Conservation (phyloP, 2,113 vertebrate species). For the Leptodactylus fuscus region DNA sequence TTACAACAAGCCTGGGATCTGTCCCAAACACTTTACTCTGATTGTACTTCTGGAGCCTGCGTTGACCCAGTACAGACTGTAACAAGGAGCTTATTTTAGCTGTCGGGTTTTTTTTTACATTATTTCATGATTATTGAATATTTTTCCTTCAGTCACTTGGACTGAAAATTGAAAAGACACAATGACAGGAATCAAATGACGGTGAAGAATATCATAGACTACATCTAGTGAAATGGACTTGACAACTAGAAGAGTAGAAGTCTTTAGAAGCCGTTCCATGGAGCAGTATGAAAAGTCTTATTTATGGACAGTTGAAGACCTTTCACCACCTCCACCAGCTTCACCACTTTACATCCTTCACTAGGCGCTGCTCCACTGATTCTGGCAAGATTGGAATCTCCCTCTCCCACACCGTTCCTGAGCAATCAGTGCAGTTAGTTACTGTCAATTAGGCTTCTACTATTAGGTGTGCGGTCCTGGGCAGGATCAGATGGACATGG, state of each 20-base stretch:
- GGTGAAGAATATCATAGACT: neutral
- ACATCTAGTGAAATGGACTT: neutral
- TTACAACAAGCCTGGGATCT: slow-evolving; percentile 44
- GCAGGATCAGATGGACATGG: too few relatives aligned
- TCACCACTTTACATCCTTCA: too few relatives aligned
- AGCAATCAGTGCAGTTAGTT: too few relatives aligned
- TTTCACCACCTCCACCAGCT: too few relatives aligned
- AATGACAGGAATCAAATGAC: neutral
- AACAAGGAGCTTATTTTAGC: neutral
- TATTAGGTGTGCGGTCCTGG: too few relatives aligned
- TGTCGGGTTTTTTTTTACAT: neutral
- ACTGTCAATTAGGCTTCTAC: too few relatives aligned
- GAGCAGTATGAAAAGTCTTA: neutral
- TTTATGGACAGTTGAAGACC: neutral
- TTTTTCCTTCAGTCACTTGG: neutral
- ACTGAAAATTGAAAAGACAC: neutral
- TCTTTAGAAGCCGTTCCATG: neutral
- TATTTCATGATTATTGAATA: neutral
- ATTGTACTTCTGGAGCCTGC: slow-evolving; percentile 29
- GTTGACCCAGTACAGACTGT: slow-evolving; percentile 12
- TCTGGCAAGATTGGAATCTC: too few relatives aligned
- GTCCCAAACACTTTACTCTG: slow-evolving; percentile 44
- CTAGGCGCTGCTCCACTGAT: too few relatives aligned
- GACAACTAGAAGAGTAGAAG: neutral
- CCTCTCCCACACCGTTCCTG: too few relatives aligned